Conservation (phyloP, 2,113 vertebrate species). For the Pogonocichla stellata region DNA sequence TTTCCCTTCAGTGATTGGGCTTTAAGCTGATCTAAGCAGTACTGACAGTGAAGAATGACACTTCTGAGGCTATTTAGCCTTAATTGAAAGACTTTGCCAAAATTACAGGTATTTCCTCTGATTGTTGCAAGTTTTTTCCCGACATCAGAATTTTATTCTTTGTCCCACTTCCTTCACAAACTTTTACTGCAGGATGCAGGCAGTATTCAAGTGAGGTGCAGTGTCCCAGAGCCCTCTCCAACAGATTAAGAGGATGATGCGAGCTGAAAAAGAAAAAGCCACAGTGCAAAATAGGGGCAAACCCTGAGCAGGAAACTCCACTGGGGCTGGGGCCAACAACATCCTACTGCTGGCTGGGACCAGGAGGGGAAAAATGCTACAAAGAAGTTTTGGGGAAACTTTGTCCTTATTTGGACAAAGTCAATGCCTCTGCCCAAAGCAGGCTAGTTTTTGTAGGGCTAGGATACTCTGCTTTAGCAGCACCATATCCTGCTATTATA, state of each 20-base stretch:
- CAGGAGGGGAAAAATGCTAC: neutral
- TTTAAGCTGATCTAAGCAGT: neutral
- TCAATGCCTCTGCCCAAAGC: neutral
- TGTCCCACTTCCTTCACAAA: conserved; percentile 25
- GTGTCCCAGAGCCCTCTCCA: neutral
- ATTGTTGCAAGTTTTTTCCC: conserved; percentile 26
- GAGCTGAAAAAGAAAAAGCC: neutral
- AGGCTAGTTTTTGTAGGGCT: neutral
- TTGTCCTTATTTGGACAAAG: conserved; percentile 46
- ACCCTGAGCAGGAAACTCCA: conserved; percentile 2
- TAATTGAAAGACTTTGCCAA: neutral
- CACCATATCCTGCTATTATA: neutral
- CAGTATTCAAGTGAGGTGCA: neutral
- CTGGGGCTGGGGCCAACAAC: neutral
- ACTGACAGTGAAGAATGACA: neutral
- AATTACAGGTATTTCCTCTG: conserved; percentile 25
- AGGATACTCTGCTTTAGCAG: neutral
- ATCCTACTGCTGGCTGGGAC: conserved; percentile 14
- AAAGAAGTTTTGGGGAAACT: neutral
- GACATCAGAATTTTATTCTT: conserved; percentile 21
- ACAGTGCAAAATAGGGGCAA: neutral
- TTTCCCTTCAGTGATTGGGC: neutral
- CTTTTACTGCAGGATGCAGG: conserved; percentile 57
- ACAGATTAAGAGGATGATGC: neutral
- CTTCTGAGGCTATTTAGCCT: neutral